Base-by-base conservation (phyloP, 2,888 invertebrate genomes). In the Bruchidius siliquastri region DNA sequence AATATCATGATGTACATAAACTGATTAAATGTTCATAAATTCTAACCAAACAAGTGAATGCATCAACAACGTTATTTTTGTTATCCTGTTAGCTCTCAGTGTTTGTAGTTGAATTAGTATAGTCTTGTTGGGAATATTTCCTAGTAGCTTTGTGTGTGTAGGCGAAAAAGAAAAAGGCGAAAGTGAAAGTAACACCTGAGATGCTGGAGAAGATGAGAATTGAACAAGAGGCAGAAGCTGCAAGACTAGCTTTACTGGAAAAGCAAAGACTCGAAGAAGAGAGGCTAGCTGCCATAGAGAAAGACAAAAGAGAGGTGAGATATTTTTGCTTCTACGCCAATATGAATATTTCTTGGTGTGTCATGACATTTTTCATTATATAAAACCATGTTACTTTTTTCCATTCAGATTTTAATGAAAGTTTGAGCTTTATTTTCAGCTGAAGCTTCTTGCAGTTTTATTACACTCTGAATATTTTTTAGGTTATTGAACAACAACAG, bases 181-280 rank as follows among this genome's bases (percentile, higher is more conserved):
- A 84, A 67, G 87, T 87, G 75, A 74, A 74, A 69, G 69, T 79
- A 71, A 79, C 81, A 22, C 77, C 80, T 20, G 81, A 81, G 72
- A 70, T 76, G 75, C 75, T 77, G 10, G 82, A 82, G 71, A 81
- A 81, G 71, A 75, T 77, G 21, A 78, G 74, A 71, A 71, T 75
- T 6, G 80, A 80, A 72, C 77, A 79, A 21, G 82, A 81, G 73
- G 75, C 74, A n/a, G 81, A 81, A 74, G 78, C 77, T 6, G 76
- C 75, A 67, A 77, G 74, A 74, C 66, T 76, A 73, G 78, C 78
- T 21, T 80, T 80, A 72, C 20, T 78, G 21, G 79, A 82, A 22
- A 77, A 77, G 30, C 76, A 77, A 49, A 80, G 82, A 21, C 68
- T 79, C 20, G 83, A 83, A 72, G 81, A 83, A 72, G 85, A 85